Conservation (phyloP, 2,797 vertebrate species). For the Decapterus maruadsi region DNA sequence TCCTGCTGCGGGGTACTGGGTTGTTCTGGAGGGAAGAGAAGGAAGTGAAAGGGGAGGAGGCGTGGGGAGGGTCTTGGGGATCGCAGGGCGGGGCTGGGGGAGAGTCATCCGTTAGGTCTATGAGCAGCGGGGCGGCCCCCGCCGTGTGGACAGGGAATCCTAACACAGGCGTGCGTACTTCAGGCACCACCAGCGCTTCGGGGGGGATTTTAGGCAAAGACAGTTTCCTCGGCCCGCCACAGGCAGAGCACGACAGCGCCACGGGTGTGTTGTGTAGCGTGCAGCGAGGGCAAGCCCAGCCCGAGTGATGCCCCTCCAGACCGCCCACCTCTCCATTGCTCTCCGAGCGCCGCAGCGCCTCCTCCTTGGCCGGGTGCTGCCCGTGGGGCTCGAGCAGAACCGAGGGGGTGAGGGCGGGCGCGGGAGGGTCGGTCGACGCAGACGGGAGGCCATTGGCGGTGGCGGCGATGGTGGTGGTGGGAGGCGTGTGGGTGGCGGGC, state of each 20-base stretch:
- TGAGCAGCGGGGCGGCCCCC: constrained; percentile 73
- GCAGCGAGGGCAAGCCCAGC: constrained; percentile 97
- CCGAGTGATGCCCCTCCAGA: constrained; percentile 71
- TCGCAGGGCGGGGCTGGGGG: constrained; percentile 78
- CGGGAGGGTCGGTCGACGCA: constrained; percentile 67
- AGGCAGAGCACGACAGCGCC: constrained; percentile 95
- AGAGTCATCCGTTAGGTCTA: constrained; percentile 86
- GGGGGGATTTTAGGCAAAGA: constrained; percentile 97
- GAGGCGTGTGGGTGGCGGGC: constrained; percentile 80
- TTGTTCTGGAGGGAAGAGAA: constrained; percentile 96
- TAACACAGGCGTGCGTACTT: constrained; percentile 89
- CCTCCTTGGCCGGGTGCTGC: constrained; percentile 75
- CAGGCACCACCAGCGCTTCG: constrained; percentile 95
- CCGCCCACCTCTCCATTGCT: constrained; percentile 76
- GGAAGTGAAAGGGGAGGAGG: constrained; percentile 81
- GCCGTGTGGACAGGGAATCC: constrained; percentile 87
- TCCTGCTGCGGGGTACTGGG: constrained; percentile 94
- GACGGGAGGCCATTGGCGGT: constrained; percentile 82
- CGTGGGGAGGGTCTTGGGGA: constrained; percentile 75
- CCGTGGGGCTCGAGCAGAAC: constrained; percentile 77
- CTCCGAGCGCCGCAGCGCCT: constrained; percentile 72
- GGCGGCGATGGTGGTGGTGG: constrained; percentile 72
- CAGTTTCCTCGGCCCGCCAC: constrained; percentile 94
- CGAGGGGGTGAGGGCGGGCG: constrained; percentile 55
- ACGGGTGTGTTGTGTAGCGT: constrained; percentile 95